A percentile compares a stretch with the other conserved stretches of the same genome.
Evolutionary conservation across 2,113 vertebrate species (phyloP).

Genomic region (Crotalus tigris): DNA sequence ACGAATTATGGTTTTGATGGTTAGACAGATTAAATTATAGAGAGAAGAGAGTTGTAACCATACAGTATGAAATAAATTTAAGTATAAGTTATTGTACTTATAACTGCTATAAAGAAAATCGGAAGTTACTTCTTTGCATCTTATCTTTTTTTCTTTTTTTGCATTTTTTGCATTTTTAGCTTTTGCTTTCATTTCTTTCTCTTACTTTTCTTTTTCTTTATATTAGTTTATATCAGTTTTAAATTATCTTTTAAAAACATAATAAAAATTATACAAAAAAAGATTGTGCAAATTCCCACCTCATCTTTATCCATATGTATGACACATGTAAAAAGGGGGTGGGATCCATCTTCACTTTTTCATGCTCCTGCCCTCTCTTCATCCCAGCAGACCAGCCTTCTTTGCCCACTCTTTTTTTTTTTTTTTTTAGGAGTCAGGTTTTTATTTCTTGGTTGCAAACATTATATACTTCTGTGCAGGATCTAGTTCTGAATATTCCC

Average conservation of each 20-base stretch:
- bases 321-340: background rate
- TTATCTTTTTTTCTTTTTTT: background rate
- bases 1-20: background rate
- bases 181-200: background rate
- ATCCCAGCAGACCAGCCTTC: background rate
- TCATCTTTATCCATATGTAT: background rate
- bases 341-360: background rate
- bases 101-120: background rate
- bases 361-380: background rate
- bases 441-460: slow-evolving; percentile 40
- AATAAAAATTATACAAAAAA: background rate
- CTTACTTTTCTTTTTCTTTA: background rate
- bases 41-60: background rate
- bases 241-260: background rate
- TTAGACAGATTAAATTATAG: background rate
- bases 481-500: slow-evolving; percentile 36
- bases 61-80: background rate
- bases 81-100: background rate
- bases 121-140: background rate
- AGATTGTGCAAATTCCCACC: background rate
- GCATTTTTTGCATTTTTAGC: background rate
- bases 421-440: slow-evolving; percentile 14
- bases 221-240: background rate
- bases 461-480: slow-evolving; percentile 38
- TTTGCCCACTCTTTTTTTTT: background rate